Conservation (phyloP, 2,797 vertebrate genomes). For the Neosilurus mollespiculum region DNA sequence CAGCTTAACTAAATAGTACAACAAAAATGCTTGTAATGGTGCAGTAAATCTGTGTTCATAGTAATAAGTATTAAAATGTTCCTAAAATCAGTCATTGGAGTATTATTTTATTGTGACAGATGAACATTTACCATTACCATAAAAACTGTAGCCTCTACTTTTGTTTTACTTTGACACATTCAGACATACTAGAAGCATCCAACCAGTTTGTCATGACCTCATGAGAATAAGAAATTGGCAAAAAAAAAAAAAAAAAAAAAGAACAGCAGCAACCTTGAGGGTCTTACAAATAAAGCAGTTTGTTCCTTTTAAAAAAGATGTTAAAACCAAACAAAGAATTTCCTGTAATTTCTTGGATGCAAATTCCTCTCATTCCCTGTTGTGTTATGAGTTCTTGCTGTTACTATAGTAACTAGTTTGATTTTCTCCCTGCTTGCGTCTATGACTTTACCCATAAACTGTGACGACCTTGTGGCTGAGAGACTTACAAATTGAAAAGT, state of each 20-base stretch:
- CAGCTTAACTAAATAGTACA: not conserved
- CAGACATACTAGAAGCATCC: conserved; percentile 60
- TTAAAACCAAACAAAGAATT: conserved; percentile 16
- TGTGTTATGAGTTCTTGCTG: conserved; percentile 53
- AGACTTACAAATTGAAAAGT: conserved; percentile 64
- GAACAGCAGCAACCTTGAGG: conserved; percentile 68
- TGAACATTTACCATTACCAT: not conserved
- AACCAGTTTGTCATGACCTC: conserved; percentile 75
- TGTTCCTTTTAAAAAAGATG: conserved; percentile 32
- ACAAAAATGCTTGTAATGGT: not conserved
- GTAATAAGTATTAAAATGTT: not conserved
- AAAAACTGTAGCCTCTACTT: conserved; percentile 36
- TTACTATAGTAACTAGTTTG: conserved; percentile 60
- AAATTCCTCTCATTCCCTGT: conserved; percentile 37
- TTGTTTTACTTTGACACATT: conserved; percentile 58
- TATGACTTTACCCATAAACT: conserved; percentile 60
- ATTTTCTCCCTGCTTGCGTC: conserved; percentile 61
- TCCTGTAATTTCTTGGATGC: not conserved
- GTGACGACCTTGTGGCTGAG: conserved; percentile 58
- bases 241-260: conserved; percentile 47
- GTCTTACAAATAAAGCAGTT: conserved; percentile 52
- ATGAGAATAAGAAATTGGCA: conserved; percentile 71
- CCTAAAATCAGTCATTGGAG: not conserved
- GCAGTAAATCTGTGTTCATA: not conserved
- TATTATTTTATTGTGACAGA: not conserved